phyloP scores from a whole-genome alignment of 2,888 invertebrate species.

The Pristionchus arcanus region DNA sequence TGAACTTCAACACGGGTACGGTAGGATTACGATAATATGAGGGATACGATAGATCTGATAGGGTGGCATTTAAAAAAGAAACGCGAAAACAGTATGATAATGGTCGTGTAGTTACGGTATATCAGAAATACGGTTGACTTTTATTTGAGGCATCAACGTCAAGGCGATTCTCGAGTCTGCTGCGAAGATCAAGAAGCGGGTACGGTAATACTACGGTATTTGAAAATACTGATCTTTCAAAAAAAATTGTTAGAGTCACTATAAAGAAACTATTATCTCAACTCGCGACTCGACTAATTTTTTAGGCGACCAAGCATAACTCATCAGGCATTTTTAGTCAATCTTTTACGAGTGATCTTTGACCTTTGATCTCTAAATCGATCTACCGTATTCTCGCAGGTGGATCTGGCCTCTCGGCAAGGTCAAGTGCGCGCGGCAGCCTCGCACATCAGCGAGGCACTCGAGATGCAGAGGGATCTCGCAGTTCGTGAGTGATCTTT shows the following conservation, averaged over 20 bases:
- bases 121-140: background rate
- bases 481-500: conserved; percentile 65
- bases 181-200: conserved; percentile 65
- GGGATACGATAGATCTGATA: no score
- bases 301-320: no score
- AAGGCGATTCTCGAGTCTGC: conserved; percentile 72
- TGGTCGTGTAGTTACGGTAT: no score
- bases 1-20: conserved; percentile 73
- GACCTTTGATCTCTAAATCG: background rate
- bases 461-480: conserved; percentile 75
- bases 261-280: no score
- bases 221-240: no score
- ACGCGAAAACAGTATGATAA: no score
- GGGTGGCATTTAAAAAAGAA: no score
- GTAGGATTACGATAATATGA: background rate
- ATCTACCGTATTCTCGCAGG: background rate
- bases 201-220: background rate
- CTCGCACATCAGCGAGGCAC: conserved; percentile 71
- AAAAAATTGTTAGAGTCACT: no score
- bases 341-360: background rate
- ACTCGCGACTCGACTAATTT: no score
- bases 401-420: conserved; percentile 65
- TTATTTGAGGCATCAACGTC: conserved; percentile 72
- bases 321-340: no score
- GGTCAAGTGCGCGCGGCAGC: conserved; percentile 69